Conservation (phyloP, 1,140 invertebrate genomes). For the Hycleus phaleratus region DNA sequence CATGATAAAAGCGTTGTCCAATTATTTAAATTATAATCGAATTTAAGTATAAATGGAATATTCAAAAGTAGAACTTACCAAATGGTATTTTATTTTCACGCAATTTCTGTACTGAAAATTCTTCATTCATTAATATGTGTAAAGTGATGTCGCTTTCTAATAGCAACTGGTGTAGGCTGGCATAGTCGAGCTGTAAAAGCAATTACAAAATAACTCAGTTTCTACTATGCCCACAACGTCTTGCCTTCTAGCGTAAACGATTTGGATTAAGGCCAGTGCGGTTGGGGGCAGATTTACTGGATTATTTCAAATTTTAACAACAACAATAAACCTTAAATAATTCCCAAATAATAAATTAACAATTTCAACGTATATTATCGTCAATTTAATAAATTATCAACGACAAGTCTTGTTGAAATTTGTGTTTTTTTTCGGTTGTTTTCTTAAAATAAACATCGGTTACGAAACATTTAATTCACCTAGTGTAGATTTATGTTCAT, state of each 20-base stretch:
- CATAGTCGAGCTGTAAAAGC: conserved; percentile 61
- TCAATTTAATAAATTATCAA: not conserved
- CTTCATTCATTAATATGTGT: conserved; percentile 74
- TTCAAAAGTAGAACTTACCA: conserved; percentile 44
- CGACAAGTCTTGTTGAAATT: too few species aligned
- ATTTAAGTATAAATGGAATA: too few species aligned
- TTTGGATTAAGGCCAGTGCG: conserved; percentile 14
- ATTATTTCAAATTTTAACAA: not conserved
- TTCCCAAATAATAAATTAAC: not conserved
- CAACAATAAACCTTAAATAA: too few species aligned
- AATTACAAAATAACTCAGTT: conserved; percentile 22
- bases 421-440: too few species aligned
- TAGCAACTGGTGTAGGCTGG: conserved; percentile 66
- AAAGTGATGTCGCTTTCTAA: conserved; percentile 72
- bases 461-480: too few species aligned
- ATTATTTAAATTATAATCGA: too few species aligned
- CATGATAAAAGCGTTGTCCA: too few species aligned
- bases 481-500: too few species aligned
- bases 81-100: conserved; percentile 65
- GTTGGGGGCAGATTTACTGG: conserved; percentile 12
- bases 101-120: conserved; percentile 64
- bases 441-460: too few species aligned
- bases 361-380: not conserved
- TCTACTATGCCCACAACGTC: conserved; percentile 5
- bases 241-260: conserved; percentile 8